These are phyloP conservation scores for Sebastolobus alascanus DNA, from an alignment of 2,797 vertebrate genomes.

Conservation along the genomic window DNA sequence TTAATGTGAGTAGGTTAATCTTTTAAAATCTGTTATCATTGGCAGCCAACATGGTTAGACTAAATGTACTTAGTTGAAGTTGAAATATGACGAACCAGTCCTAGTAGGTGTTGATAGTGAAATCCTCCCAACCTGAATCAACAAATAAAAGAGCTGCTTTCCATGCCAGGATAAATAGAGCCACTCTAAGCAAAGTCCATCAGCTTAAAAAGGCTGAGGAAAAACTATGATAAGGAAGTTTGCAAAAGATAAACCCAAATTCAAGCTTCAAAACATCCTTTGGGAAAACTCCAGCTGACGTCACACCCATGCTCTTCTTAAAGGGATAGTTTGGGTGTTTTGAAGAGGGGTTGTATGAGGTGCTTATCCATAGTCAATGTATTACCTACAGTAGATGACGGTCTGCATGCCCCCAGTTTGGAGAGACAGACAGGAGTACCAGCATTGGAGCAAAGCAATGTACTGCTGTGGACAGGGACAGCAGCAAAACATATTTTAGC, in stretches of 20 bases:
- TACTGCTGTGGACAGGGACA: too few relatives aligned
- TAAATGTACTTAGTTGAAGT: neutral
- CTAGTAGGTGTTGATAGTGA: neutral
- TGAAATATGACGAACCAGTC: neutral
- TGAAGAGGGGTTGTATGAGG: too few relatives aligned
- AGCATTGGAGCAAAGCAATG: neutral
- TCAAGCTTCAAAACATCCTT: conserved; percentile 1
- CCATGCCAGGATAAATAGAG: neutral
- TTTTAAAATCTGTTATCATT: conserved; percentile 1
- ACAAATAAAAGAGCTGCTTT: conserved; percentile 5
- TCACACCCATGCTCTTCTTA: conserved; percentile 1
- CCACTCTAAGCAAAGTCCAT: neutral
- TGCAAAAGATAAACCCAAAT: neutral
- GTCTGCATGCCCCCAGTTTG: accelerated
- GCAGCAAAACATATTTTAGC: too few relatives aligned
- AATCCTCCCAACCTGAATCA: neutral
- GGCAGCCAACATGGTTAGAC: neutral
- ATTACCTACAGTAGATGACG: neutral
- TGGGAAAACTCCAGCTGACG: conserved; percentile 11
- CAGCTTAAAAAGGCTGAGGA: neutral
- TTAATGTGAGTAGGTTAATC: neutral
- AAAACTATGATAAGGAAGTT: neutral
- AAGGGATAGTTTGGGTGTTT: neutral
- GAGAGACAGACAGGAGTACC: too few relatives aligned
- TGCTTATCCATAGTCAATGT: neutral